Conservation (phyloP, 64 coral and sea anemone species). For the Stylophora pistillata region DNA sequence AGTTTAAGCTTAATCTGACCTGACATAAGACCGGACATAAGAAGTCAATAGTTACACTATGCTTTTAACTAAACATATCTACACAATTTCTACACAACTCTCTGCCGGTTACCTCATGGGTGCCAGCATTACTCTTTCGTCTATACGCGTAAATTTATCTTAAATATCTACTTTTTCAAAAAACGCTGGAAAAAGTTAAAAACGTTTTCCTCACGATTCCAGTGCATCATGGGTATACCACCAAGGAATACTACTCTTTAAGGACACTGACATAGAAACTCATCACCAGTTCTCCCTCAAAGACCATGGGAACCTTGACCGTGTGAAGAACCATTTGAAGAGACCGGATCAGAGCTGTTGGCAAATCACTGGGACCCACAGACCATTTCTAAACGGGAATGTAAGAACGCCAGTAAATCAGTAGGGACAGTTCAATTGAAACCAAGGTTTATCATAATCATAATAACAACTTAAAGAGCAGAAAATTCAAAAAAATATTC, state of each 20-base stretch:
- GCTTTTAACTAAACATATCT: too few species aligned
- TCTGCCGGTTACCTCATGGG: too few species aligned
- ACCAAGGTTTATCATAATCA: too few species aligned
- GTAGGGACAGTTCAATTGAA: not conserved
- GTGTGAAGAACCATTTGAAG: slow-evolving; percentile 78
- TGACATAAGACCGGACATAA: too few species aligned
- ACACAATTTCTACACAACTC: too few species aligned
- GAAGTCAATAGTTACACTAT: too few species aligned
- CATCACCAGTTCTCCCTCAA: slow-evolving; percentile 53
- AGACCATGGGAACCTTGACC: slow-evolving; percentile 61
- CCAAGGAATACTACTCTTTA: slow-evolving; percentile 43
- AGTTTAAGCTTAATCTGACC: too few species aligned
- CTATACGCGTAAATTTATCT: too few species aligned
- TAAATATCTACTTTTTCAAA: not conserved
- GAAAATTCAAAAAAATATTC: too few species aligned
- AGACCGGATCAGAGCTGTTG: slow-evolving; percentile 76
- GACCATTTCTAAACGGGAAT: slow-evolving; percentile 75
- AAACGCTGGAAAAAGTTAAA: too few species aligned
- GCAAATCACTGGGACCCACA: slow-evolving; percentile 68
- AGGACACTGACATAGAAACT: slow-evolving; percentile 77
- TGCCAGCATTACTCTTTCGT: too few species aligned
- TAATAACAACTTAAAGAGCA: too few species aligned
- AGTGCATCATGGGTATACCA: not conserved
- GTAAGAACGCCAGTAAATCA: not conserved
- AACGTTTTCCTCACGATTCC: not conserved